These are phyloP conservation scores for Coecobrya sp. DNA, from an alignment of 2,888 invertebrate genomes.

Conservation along the genomic window DNA sequence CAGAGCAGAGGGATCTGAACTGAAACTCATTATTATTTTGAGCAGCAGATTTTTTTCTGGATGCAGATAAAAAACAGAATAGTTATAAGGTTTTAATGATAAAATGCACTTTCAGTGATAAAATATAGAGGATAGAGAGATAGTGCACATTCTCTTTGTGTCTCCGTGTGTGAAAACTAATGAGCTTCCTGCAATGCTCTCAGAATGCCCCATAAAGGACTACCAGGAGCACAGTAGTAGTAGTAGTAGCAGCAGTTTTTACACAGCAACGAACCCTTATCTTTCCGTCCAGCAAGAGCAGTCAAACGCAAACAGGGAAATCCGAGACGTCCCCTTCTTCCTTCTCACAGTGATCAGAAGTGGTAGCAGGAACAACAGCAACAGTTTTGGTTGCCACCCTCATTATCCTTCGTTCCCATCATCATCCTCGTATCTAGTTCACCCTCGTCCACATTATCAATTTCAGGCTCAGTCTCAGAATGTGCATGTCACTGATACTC, in stretches of 20 bases:
- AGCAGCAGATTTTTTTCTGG: conserved; percentile 22
- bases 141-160: conserved; percentile 7
- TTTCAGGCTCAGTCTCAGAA: conserved; percentile 60
- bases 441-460: conserved; percentile 11
- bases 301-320: conserved; percentile 51
- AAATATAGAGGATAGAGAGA: background rate
- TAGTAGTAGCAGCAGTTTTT: background rate
- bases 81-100: conserved; percentile 4
- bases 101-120: conserved; percentile 26
- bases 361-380: background rate
- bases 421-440: conserved; percentile 25
- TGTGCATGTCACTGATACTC: conserved; percentile 86
- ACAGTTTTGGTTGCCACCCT: conserved; percentile 13
- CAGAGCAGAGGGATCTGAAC: background rate
- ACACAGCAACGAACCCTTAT: conserved; percentile 35
- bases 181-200: conserved; percentile 68
- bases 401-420: conserved; percentile 8
- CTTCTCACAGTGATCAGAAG: background rate
- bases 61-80: conserved; percentile 17
- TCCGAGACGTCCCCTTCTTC: conserved; percentile 61
- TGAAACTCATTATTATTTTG: conserved; percentile 41
- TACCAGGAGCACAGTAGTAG: background rate
- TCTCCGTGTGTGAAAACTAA: conserved; percentile 17
- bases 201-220: conserved; percentile 62
- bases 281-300: conserved; percentile 48